These are phyloP conservation scores for Pseudococcus viburni DNA, from an alignment of 2,888 invertebrate species.

Conservation along the genomic window DNA sequence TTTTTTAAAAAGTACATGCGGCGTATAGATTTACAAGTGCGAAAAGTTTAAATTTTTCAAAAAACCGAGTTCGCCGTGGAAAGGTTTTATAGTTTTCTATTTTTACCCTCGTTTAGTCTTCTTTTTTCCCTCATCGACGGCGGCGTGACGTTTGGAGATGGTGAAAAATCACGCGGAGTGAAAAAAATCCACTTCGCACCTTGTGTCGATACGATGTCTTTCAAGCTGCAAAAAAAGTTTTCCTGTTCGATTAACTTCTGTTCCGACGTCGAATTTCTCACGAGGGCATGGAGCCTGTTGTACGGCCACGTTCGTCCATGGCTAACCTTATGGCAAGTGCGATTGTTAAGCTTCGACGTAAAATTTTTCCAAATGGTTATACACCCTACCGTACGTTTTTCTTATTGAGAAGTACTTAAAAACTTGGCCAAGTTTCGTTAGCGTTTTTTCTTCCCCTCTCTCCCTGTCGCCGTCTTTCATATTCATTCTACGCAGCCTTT, in stretches of 20 bases:
- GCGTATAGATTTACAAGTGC: constrained; percentile 5
- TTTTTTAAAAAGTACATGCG: not conserved
- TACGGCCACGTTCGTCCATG: constrained; percentile 19
- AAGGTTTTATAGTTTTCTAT: not conserved
- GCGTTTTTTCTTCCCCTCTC: constrained; percentile 5
- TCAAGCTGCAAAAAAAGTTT: constrained; percentile 53
- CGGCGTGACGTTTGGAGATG: not conserved
- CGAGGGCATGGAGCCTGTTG: constrained; percentile 48
- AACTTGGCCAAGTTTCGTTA: constrained; percentile 36
- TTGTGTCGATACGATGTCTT: constrained; percentile 16
- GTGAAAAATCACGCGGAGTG: constrained; percentile 1
- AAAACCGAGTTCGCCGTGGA: not conserved
- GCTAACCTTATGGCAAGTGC: constrained; percentile 49
- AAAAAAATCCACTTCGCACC: constrained; percentile 47
- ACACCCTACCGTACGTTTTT: constrained; percentile 22
- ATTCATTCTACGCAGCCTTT: constrained; percentile 4
- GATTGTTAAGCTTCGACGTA: constrained; percentile 47
- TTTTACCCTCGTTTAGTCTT: not conserved
- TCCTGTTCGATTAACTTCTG: constrained; percentile 54
- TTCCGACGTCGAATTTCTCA: constrained; percentile 51
- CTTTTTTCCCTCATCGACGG: not conserved
- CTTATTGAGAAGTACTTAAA: constrained; percentile 51
- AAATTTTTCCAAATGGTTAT: constrained; percentile 48
- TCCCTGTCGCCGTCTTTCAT: too few species aligned
- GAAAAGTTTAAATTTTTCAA: constrained; percentile 11